Conservation (phyloP, 1,140 invertebrate species). For the Trigoniulus corallinus region DNA sequence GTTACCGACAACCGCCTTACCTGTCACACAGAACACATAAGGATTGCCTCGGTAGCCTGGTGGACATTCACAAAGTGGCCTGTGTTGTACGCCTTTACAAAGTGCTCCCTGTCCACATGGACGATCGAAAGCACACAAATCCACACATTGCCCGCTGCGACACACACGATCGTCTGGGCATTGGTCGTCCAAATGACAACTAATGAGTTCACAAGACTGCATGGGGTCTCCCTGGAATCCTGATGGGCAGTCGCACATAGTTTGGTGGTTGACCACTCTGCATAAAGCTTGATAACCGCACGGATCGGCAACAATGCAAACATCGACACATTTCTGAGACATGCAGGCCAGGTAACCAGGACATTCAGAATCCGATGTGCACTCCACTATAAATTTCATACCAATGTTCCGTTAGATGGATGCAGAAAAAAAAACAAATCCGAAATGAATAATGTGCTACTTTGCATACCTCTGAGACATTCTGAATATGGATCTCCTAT, state of each 20-base stretch:
- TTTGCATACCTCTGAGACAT: slow-evolving; percentile 36
- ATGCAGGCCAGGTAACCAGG: slow-evolving; percentile 14
- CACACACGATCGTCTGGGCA: slow-evolving; percentile 56
- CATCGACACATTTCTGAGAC: slow-evolving; percentile 14
- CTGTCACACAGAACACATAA: slow-evolving; percentile 43
- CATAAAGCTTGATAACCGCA: slow-evolving; percentile 39
- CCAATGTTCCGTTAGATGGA: too few species aligned
- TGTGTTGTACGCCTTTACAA: slow-evolving; percentile 40
- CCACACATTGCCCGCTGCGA: slow-evolving; percentile 48
- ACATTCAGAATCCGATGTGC: slow-evolving; percentile 29
- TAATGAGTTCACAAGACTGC: slow-evolving; percentile 58
- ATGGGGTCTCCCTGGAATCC: slow-evolving; percentile 9
- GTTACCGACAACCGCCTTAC: slow-evolving; percentile 27
- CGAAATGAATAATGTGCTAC: too few species aligned
- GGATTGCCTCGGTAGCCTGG: slow-evolving; percentile 22
- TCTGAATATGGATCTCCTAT: slow-evolving; percentile 73
- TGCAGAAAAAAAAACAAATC: too few species aligned
- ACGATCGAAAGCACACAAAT: slow-evolving; percentile 52
- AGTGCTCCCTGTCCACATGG: slow-evolving; percentile 62
- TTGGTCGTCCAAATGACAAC: slow-evolving; percentile 49
- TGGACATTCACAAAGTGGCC: slow-evolving; percentile 21
- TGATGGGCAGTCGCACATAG: slow-evolving; percentile 15
- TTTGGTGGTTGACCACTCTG: slow-evolving; percentile 15
- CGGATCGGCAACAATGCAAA: slow-evolving; percentile 43
- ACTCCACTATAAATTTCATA: slow-evolving; percentile 35